phyloP scores from a whole-genome alignment of 2,888 invertebrate species.

The Ormyrus labotus region DNA sequence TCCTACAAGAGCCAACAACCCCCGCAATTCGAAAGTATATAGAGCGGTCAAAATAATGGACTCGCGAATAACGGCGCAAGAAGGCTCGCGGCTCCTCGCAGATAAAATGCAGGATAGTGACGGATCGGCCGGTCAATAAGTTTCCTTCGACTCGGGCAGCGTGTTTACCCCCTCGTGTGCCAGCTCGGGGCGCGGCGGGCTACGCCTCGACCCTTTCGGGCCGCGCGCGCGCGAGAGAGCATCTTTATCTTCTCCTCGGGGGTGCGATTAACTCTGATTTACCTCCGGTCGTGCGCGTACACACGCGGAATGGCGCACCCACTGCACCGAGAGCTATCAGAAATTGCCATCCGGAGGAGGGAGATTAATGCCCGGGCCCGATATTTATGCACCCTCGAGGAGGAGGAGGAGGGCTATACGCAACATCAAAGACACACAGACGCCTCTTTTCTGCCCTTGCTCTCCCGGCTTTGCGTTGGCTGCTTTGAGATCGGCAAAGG shows the following conservation, averaged over 20 bases:
- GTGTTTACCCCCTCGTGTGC: background rate
- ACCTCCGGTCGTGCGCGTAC: constrained; percentile 29
- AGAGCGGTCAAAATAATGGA: background rate
- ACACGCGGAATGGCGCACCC: background rate
- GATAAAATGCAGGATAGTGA: background rate
- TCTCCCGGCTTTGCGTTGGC: no score
- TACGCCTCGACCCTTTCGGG: background rate
- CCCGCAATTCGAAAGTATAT: no score
- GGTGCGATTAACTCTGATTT: constrained; percentile 57
- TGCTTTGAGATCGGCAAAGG: no score
- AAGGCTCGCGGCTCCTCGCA: background rate
- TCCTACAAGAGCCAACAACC: no score
- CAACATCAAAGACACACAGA: no score
- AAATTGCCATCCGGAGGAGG: constrained; percentile 47
- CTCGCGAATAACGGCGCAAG: background rate
- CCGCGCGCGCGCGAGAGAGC: constrained; percentile 40
- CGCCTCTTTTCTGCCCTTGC: no score
- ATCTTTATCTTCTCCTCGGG: constrained; percentile 57
- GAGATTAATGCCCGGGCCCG: constrained; percentile 30
- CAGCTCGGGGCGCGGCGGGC: constrained; percentile 33
- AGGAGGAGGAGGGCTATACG: background rate
- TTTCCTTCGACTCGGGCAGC: constrained; percentile 34
- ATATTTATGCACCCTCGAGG: constrained; percentile 40
- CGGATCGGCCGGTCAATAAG: constrained; percentile 27
- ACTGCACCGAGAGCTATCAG: constrained; percentile 21